phyloP scores from a whole-genome alignment of 2,888 invertebrate species.

The Pristionchus japonicus region DNA sequence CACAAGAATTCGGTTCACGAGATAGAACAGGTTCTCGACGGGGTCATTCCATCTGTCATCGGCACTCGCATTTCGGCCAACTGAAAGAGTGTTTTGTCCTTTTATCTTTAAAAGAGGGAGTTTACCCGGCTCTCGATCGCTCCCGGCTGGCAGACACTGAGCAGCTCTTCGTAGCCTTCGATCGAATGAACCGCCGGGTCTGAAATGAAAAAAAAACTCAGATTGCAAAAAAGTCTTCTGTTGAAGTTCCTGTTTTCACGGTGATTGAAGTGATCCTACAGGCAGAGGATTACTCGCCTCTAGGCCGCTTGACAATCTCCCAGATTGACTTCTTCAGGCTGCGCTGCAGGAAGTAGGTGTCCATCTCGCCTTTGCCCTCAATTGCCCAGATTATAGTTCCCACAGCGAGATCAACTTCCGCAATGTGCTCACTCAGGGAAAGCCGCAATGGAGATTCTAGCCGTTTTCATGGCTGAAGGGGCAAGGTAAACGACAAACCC shows the following conservation, averaged over 20 bases:
- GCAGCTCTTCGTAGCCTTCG: conserved; percentile 69
- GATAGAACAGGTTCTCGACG: not conserved
- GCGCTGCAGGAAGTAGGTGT: conserved; percentile 65
- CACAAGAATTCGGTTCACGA: too few species aligned
- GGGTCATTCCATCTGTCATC: not conserved
- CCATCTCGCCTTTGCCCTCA: conserved; percentile 65
- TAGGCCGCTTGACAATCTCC: conserved; percentile 66
- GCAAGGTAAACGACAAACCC: too few species aligned
- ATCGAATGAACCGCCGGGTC: conserved; percentile 69
- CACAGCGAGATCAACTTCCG: too few species aligned
- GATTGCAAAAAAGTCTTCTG: too few species aligned
- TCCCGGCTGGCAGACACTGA: not conserved
- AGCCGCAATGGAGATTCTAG: too few species aligned
- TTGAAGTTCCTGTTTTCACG: too few species aligned
- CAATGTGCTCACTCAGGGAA: too few species aligned
- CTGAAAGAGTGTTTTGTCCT: too few species aligned
- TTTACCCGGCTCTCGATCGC: not conserved
- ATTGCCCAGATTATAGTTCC: conserved; percentile 18
- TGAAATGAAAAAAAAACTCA: conserved; percentile 28
- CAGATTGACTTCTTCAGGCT: conserved; percentile 70
- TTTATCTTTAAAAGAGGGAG: too few species aligned
- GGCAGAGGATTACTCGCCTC: conserved; percentile 63
- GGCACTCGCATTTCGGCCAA: not conserved
- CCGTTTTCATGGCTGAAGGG: too few species aligned
- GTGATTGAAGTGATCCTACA: too few species aligned